A percentile compares a stretch with the other conserved stretches of the same genome.
phyloP scores from a whole-genome alignment of 2,113 vertebrate genomes.

The Spea bombifrons region DNA sequence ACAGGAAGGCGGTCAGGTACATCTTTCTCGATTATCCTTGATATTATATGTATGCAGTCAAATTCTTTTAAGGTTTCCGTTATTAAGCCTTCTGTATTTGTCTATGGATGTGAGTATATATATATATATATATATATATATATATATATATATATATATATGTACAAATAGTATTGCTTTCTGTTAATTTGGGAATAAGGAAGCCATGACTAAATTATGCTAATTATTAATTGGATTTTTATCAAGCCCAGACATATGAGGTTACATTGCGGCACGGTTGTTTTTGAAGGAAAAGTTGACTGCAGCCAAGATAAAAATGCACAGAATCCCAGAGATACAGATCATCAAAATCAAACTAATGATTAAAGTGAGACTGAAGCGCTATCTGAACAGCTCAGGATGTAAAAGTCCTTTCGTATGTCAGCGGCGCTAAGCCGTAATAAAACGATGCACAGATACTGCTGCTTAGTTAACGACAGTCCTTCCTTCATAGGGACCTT shows the following conservation, averaged over 20 bases:
- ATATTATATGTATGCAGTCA: not conserved
- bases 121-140: too few relatives aligned
- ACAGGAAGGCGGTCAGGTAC: conserved; percentile 11
- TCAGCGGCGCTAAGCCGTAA: conserved; percentile 32
- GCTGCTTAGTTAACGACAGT: not conserved
- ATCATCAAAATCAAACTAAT: conserved; percentile 44
- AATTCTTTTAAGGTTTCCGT: conserved; percentile 4
- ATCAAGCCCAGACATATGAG: conserved; percentile 30
- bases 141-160: too few relatives aligned
- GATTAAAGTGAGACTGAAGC: conserved; percentile 37
- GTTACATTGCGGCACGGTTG: not conserved
- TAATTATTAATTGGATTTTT: conserved; percentile 48
- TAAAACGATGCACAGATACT: not conserved
- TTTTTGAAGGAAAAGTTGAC: conserved; percentile 31
- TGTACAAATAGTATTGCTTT: too few relatives aligned
- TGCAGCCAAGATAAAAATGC: conserved; percentile 31
- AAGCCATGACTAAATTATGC: conserved; percentile 39
- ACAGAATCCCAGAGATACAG: conserved; percentile 25
- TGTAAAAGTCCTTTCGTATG: conserved; percentile 24
- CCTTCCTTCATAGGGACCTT: too few relatives aligned
- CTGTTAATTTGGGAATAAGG: not conserved
- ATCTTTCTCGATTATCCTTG: conserved; percentile 12
- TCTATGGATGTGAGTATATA: too few relatives aligned
- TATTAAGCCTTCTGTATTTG: too few relatives aligned
- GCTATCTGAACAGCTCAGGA: conserved; percentile 32